A percentile compares a stretch with the other conserved stretches of the same genome.
These are phyloP conservation scores for Bubo blakistoni DNA, from an alignment of 2,113 vertebrate species.

Conservation along the genomic window DNA sequence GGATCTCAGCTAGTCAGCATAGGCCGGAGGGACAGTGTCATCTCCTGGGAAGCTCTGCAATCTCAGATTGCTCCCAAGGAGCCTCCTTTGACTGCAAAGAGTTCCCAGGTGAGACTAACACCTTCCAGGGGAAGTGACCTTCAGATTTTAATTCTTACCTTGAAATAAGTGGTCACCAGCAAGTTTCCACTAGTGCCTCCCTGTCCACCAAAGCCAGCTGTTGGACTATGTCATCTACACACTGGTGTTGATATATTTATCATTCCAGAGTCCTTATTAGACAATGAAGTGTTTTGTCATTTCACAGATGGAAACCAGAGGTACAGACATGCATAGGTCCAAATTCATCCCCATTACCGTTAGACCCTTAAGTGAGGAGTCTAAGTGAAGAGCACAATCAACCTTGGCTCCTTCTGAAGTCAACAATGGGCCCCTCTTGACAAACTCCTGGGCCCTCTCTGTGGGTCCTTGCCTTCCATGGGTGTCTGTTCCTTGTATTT, in stretches of 20 bases:
- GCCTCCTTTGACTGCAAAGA: not conserved
- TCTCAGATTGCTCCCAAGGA: not conserved
- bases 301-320: not conserved
- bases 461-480: not conserved
- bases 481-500: not conserved
- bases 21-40: not conserved
- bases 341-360: not conserved
- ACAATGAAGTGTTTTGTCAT: not conserved
- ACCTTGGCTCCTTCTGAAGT: not conserved
- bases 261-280: not conserved
- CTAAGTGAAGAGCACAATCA: not conserved
- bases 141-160: not conserved
- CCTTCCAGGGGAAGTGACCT: not conserved
- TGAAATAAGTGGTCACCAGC: not conserved
- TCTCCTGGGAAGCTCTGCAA: not conserved
- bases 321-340: fast-evolving
- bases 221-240: not conserved
- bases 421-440: fast-evolving
- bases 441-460: not conserved
- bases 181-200: not conserved
- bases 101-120: not conserved
- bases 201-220: not conserved
- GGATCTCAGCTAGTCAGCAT: not conserved
- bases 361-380: not conserved
- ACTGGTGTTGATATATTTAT: not conserved